Percentiles rank a stretch among this genome's conserved stretches.
Evolutionary conservation across 2,113 vertebrate genomes (phyloP).

Genomic region (Oryzias celebensis): DNA sequence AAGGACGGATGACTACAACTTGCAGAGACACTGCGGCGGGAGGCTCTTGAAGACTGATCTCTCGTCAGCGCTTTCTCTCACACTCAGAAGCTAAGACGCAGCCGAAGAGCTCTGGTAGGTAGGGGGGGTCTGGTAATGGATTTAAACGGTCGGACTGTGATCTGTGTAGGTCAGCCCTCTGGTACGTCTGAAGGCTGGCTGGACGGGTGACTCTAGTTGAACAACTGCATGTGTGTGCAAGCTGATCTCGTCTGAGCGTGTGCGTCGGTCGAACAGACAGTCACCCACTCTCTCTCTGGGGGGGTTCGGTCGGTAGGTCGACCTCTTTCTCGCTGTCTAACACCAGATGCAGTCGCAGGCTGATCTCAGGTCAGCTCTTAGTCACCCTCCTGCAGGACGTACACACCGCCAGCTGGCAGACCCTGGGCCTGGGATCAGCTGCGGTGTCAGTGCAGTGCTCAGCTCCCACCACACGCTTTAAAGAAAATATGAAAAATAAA

Average conservation of each 20-base stretch:
- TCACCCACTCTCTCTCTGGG: conserved; percentile 64
- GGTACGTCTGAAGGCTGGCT: conserved; percentile 73
- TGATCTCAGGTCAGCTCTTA: conserved; percentile 81
- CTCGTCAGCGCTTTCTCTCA: conserved; percentile 78
- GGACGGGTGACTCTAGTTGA: conserved; percentile 71
- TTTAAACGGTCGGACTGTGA: conserved; percentile 70
- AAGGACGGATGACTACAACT: conserved; percentile 82
- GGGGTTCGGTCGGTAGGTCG: conserved; percentile 69
- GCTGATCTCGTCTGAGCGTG: conserved; percentile 75
- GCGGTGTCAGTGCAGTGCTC: conserved; percentile 74
- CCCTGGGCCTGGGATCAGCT: conserved; percentile 76
- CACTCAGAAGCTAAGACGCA: conserved; percentile 81
- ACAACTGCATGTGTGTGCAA: conserved; percentile 74
- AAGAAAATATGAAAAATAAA: conserved; percentile 82
- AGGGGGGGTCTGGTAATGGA: conserved; percentile 70
- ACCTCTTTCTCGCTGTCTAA: conserved; percentile 80
- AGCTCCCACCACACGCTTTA: conserved; percentile 81
- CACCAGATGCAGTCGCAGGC: conserved; percentile 75
- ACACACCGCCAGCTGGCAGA: conserved; percentile 76
- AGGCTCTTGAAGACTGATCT: conserved; percentile 83
- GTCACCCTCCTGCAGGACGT: conserved; percentile 77
- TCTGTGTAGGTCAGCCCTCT: conserved; percentile 75
- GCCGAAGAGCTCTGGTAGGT: conserved; percentile 78
- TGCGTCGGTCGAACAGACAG: conserved; percentile 75
- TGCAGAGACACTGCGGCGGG: conserved; percentile 76